Evolutionary conservation across 2,113 vertebrate species (phyloP).

Genomic region (Herpailurus yagouaroundi): DNA sequence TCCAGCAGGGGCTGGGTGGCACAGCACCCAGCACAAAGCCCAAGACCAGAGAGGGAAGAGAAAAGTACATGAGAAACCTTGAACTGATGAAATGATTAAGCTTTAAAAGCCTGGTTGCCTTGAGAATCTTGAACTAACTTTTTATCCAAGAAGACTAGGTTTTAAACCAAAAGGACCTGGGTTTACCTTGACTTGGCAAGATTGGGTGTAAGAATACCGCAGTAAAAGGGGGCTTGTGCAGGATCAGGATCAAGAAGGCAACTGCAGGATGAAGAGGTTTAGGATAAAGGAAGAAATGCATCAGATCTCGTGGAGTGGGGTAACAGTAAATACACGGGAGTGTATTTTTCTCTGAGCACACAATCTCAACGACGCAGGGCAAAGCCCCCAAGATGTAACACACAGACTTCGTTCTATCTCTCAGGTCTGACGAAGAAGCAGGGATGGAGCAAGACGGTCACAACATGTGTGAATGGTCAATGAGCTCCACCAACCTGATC

Average conservation of each 20-base stretch:
- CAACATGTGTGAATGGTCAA: background rate
- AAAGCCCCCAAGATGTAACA: background rate
- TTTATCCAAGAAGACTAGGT: background rate
- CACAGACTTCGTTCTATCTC: background rate
- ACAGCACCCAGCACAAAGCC: background rate
- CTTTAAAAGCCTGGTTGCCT: background rate
- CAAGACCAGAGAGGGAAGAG: background rate
- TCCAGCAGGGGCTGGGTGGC: background rate
- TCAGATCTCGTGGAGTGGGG: too few relatives aligned
- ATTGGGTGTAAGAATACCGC: too few relatives aligned
- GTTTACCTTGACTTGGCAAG: background rate
- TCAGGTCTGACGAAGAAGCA: background rate
- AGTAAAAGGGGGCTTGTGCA: background rate
- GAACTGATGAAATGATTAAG: background rate
- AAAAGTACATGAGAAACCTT: background rate
- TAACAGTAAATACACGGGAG: background rate
- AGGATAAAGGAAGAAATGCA: background rate
- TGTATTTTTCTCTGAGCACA: background rate
- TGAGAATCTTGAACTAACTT: background rate
- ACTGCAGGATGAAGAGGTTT: background rate
- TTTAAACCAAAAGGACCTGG: background rate
- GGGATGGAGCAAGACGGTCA: background rate
- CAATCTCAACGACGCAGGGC: background rate
- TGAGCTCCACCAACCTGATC: background rate
- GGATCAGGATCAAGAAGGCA: background rate